A percentile compares a stretch with the other conserved stretches of the same genome.
phyloP scores from a whole-genome alignment of 2,113 vertebrate species.

The Ascaphus truei region DNA sequence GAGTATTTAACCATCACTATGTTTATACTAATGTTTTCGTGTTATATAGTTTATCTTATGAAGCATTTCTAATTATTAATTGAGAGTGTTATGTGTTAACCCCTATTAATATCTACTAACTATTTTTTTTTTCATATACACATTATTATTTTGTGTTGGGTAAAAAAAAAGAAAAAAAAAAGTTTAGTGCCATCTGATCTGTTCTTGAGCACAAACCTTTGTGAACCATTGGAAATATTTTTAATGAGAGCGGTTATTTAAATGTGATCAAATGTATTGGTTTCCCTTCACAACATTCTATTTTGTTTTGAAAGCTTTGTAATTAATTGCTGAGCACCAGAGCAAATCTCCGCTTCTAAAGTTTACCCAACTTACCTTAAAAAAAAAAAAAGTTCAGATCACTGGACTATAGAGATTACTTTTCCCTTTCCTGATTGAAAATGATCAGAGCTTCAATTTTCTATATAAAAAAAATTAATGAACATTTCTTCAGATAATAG shows the following conservation, averaged over 20 bases:
- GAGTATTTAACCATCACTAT: too few species aligned
- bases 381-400: constrained; percentile 31
- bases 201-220: neutral
- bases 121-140: too few species aligned
- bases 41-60: too few species aligned
- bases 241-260: neutral
- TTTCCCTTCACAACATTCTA: constrained; percentile 22
- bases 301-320: constrained; percentile 14
- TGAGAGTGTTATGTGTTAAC: too few species aligned
- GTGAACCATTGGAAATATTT: neutral
- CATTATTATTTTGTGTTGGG: too few species aligned
- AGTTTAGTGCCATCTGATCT: too few species aligned
- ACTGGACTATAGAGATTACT: constrained; percentile 10
- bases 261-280: constrained; percentile 19
- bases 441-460: constrained; percentile 23
- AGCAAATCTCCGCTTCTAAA: constrained; percentile 12
- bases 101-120: too few species aligned
- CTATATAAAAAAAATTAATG: constrained; percentile 21
- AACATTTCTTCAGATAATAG: constrained; percentile 25
- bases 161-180: too few species aligned
- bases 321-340: neutral
- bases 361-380: constrained; percentile 25
- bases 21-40: too few species aligned
- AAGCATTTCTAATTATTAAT: too few species aligned
- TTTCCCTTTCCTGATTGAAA: constrained; percentile 26